A percentile compares a stretch with the other conserved stretches of the same genome.
Evolutionary conservation across 2,113 vertebrate species (phyloP).

Genomic region (Poicephalus gulielmi): DNA sequence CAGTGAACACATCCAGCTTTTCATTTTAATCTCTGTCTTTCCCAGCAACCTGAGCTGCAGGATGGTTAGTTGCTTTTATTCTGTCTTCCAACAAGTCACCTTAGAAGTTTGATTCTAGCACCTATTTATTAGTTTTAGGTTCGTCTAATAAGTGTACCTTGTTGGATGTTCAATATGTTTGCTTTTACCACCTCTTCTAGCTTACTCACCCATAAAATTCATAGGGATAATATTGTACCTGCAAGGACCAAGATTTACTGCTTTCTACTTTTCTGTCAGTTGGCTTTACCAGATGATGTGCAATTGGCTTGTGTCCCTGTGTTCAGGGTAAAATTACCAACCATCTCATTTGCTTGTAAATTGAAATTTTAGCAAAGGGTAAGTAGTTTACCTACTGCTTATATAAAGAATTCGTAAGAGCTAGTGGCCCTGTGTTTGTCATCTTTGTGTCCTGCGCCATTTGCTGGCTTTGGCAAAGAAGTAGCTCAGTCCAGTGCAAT

Average conservation of each 20-base stretch:
- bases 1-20: background rate
- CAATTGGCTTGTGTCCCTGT: background rate
- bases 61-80: background rate
- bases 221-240: background rate
- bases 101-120: background rate
- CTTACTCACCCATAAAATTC: background rate
- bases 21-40: background rate
- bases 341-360: background rate
- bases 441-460: background rate
- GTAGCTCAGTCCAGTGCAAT: background rate
- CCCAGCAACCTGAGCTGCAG: background rate
- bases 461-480: background rate
- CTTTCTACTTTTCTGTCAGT: background rate
- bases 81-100: background rate
- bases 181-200: background rate
- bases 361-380: background rate
- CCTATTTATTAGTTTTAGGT: background rate
- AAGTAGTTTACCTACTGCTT: background rate
- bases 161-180: background rate
- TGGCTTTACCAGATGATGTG: background rate
- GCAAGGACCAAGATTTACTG: background rate
- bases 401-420: background rate
- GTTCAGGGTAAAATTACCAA: background rate
- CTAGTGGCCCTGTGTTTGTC: background rate
- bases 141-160: background rate